These are phyloP conservation scores for Haliclona indistincta DNA, from an alignment of 37 sponge, comb jelly and placozoan species.

Conservation along the genomic window DNA sequence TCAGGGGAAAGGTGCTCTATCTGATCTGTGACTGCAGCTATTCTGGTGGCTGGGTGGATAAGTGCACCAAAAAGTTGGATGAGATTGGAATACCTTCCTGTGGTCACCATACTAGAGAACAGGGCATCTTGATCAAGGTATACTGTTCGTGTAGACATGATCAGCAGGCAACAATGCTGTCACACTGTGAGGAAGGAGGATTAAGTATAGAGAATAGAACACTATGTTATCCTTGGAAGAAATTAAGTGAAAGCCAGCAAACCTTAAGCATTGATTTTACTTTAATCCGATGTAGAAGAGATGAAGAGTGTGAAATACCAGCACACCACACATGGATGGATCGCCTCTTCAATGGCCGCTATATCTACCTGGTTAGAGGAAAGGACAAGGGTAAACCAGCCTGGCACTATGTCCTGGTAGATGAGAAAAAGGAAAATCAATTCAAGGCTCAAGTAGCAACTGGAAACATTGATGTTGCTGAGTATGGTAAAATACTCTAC, in stretches of 20 bases:
- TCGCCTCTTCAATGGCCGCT: too few species aligned
- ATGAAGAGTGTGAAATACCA: too few species aligned
- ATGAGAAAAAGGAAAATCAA: constrained; percentile 34
- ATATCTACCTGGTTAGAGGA: too few species aligned
- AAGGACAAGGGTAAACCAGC: constrained; percentile 24
- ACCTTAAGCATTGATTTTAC: too few species aligned
- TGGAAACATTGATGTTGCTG: constrained; percentile 43
- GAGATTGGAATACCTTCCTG: constrained; percentile 48
- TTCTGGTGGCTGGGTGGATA: constrained; percentile 57
- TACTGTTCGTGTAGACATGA: constrained; percentile 41
- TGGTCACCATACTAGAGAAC: constrained; percentile 65
- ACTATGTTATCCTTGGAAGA: too few species aligned
- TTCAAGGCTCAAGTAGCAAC: constrained; percentile 25
- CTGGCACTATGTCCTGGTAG: constrained; percentile 68
- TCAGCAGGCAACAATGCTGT: constrained; percentile 12
- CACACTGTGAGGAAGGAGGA: constrained; percentile 1
- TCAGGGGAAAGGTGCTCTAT: constrained; percentile 38
- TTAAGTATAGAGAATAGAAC: too few species aligned
- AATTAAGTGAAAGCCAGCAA: too few species aligned
- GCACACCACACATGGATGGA: too few species aligned
- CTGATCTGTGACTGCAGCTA: constrained; percentile 60
- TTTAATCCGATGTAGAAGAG: too few species aligned
- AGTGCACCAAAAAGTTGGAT: constrained; percentile 33
- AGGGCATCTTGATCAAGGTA: constrained; percentile 54
- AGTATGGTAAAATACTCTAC: constrained; percentile 65